Evolutionary conservation across 1,140 invertebrate genomes (phyloP).

Genomic region (Dendroctonus valens): DNA sequence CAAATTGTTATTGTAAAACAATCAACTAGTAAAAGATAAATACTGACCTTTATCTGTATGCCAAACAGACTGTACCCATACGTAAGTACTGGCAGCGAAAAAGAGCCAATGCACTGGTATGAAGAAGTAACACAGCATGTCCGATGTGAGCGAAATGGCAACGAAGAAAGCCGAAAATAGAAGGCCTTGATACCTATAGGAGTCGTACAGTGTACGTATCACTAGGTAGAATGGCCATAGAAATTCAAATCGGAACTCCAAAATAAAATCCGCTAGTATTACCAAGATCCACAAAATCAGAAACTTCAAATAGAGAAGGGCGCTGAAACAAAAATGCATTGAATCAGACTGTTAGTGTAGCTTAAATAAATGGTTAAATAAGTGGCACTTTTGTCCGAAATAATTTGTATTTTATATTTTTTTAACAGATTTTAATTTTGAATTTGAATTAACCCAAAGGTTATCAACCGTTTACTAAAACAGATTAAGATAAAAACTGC

Average conservation of each 20-base stretch:
- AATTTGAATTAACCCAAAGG: no score
- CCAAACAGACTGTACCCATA: slow-evolving; percentile 99
- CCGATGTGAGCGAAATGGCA: slow-evolving; percentile 95
- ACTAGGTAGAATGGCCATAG: slow-evolving; percentile 98
- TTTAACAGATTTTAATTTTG: no score
- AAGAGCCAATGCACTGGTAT: slow-evolving; percentile 98
- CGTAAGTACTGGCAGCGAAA: slow-evolving; percentile 97
- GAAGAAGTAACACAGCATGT: slow-evolving; percentile 99
- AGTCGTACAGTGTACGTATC: slow-evolving; percentile 94
- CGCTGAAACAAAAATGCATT: slow-evolving; percentile 63
- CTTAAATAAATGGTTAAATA: no score
- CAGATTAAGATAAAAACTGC: no score
- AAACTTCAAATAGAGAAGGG: slow-evolving; percentile 94
- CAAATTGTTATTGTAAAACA: slow-evolving; percentile 35
- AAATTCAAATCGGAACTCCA: slow-evolving; percentile 99
- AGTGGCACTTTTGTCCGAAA: no score
- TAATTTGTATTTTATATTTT: no score
- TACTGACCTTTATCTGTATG: slow-evolving; percentile 79
- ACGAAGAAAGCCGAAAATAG: slow-evolving; percentile 98
- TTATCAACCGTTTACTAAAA: no score
- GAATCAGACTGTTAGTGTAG: no score
- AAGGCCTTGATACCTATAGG: slow-evolving; percentile 98
- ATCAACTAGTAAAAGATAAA: neutral
- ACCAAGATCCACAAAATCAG: slow-evolving; percentile 93
- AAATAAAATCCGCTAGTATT: slow-evolving; percentile 93